A percentile compares a stretch with the other conserved stretches of the same genome.
phyloP scores from a whole-genome alignment of 2,113 vertebrate species.

The Scortum barcoo region DNA sequence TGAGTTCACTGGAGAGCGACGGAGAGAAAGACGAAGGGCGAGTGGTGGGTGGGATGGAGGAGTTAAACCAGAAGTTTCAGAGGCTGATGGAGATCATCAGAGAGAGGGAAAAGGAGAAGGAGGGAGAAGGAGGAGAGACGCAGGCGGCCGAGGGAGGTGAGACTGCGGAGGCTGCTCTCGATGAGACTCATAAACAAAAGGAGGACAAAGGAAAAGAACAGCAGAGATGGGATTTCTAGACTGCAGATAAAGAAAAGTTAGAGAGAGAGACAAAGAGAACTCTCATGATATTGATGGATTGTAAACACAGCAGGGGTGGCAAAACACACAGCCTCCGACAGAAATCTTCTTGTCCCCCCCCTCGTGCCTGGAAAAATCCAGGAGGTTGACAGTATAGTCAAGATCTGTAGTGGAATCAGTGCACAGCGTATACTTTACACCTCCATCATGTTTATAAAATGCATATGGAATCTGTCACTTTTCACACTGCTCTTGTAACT shows the following conservation, averaged over 20 bases:
- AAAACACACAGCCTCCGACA: constrained; percentile 42
- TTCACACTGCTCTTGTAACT: constrained; percentile 67
- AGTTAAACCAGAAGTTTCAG: constrained; percentile 89
- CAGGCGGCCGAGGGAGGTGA: neutral
- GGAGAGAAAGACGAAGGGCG: constrained; percentile 67
- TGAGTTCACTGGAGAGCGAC: constrained; percentile 90
- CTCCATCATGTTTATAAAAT: constrained; percentile 58
- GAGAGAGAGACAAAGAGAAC: constrained; percentile 15
- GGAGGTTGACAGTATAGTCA: constrained; percentile 34
- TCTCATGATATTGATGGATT: constrained; percentile 46
- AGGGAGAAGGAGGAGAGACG: constrained; percentile 6
- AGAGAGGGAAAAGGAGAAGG: constrained; percentile 81
- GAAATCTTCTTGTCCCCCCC: constrained; percentile 11
- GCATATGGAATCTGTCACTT: constrained; percentile 72
- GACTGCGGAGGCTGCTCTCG: neutral
- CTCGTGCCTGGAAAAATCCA: constrained; percentile 22
- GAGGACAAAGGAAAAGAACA: constrained; percentile 49
- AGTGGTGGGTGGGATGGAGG: constrained; percentile 77
- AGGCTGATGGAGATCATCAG: constrained; percentile 89
- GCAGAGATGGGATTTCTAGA: constrained; percentile 77
- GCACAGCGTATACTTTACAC: constrained; percentile 65
- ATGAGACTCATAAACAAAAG: constrained; percentile 45
- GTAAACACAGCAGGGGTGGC: constrained; percentile 49
- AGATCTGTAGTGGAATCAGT: constrained; percentile 44
- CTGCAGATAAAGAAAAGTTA: constrained; percentile 1